A percentile compares a stretch with the other conserved stretches of the same genome.
Evolutionary conservation across 2,888 invertebrate genomes (phyloP).

Genomic region (Bellardia bayeri): DNA sequence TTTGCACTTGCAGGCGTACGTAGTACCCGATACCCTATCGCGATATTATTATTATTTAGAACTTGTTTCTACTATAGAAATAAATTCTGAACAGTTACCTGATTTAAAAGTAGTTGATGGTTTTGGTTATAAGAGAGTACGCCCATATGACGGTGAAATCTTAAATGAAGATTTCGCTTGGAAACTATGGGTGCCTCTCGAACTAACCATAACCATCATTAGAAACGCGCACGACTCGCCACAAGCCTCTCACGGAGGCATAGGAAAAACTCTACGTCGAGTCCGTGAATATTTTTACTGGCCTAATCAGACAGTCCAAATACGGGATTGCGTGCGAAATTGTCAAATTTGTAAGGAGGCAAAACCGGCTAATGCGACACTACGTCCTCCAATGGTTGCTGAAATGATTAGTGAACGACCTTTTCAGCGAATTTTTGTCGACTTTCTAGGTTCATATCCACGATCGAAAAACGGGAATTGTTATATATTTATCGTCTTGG

Average conservation of each 20-base stretch:
- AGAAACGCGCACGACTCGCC: background rate
- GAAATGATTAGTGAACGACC: too few relatives aligned
- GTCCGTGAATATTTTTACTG: background rate
- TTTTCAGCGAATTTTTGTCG: background rate
- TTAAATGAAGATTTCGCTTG: too few relatives aligned
- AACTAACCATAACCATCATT: too few relatives aligned
- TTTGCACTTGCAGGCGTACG: background rate
- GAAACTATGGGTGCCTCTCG: too few relatives aligned
- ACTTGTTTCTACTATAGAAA: too few relatives aligned
- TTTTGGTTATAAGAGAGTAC: too few relatives aligned
- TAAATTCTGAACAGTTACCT: background rate
- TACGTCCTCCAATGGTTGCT: background rate
- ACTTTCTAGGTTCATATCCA: background rate
- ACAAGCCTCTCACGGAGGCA: background rate
- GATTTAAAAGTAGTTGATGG: background rate
- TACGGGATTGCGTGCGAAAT: too few relatives aligned
- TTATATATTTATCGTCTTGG: too few relatives aligned
- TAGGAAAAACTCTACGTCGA: background rate
- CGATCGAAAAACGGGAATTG: background rate
- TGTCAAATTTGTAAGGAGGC: too few relatives aligned
- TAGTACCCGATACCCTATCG: background rate
- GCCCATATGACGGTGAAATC: too few relatives aligned
- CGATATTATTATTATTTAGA: background rate
- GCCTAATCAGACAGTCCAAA: too few relatives aligned
- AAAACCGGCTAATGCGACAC: too few relatives aligned